Base-by-base conservation (phyloP, 2,113 vertebrate genomes). In the Pavo muticus region DNA sequence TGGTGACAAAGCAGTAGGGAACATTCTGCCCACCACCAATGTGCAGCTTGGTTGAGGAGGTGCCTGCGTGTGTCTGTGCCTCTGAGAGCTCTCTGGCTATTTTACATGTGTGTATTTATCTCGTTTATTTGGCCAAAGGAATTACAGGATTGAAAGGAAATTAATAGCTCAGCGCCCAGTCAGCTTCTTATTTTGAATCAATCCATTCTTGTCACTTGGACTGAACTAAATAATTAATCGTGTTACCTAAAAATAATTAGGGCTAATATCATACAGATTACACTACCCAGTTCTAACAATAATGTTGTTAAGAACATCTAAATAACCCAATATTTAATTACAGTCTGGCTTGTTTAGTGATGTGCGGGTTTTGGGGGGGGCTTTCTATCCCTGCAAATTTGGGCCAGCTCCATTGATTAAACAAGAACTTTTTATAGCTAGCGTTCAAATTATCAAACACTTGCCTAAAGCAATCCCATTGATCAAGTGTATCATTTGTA, bases 401-500 rank as follows among this genome's bases (percentile, higher is more conserved):
- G 91, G 88, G 92, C 88, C 88, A 76, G 80, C 67, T 69, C 35
- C 92, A 45, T 92, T 95, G 94, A 96, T 93, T 91, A 93, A 96
- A 95, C 84, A 88, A 84, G 76, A 94, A 95, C 67, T 95, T 94
- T 88, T 91, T 92, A 93, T 93, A 93, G 91, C 92, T 91, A 42
- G 90, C 72, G 70, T 67, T 95, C 80, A 93, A 95, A 95, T 96
- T 93, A 97, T 95, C 96, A 96, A 97, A 95, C 81, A 95, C 92
- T 96, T 92, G 94, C 96, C 95, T 93, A 92, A 88, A 95, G 95
- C 94, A 88, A 94, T 95, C 94, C 88, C 95, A 95, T 95, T 95
- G 93, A 95, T 97, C 95, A 97, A 95, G 70, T 91, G 92, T 95
- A 95, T 97, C 88, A 96, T 97, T 95, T 97, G 95, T 97, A 96